phyloP scores from a whole-genome alignment of 2,113 vertebrate genomes.

The Lepus europaeus region DNA sequence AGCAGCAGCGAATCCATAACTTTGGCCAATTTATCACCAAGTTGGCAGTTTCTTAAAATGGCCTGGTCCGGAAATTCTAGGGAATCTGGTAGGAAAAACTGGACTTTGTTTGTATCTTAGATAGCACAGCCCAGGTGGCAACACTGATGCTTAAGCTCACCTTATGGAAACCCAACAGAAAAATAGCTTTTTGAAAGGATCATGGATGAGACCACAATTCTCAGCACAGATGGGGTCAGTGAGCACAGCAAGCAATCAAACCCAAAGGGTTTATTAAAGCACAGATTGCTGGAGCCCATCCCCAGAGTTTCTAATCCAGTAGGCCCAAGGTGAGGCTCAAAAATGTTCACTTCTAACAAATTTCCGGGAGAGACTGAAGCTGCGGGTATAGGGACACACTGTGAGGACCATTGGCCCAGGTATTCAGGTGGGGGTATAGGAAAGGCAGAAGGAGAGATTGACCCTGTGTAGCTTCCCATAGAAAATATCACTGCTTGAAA shows the following conservation, averaged over 20 bases:
- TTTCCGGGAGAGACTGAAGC: not conserved
- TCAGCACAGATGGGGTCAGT: not conserved
- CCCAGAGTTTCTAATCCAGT: not conserved
- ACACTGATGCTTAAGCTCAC: not conserved
- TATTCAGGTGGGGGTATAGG: not conserved
- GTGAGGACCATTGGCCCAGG: not conserved
- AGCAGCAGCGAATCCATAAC: not conserved
- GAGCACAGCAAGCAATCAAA: not conserved
- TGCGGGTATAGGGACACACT: not conserved
- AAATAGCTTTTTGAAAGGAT: not conserved
- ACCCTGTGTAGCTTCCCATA: not conserved
- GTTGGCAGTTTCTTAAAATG: conserved; percentile 1
- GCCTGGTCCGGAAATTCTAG: not conserved
- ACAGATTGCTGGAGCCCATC: not conserved
- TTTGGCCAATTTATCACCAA: not conserved
- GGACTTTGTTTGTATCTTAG: not conserved
- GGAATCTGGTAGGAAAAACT: not conserved
- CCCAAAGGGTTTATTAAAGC: not conserved
- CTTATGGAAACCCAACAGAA: not conserved
- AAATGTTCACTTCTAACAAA: not conserved
- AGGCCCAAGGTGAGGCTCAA: not conserved
- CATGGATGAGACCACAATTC: not conserved
- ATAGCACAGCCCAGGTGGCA: not conserved
- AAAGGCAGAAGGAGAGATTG: not conserved
- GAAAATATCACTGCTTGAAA: conserved; percentile 13